Evolutionary conservation across 2,888 invertebrate genomes (phyloP).

Genomic region (Cerastoderma edule): DNA sequence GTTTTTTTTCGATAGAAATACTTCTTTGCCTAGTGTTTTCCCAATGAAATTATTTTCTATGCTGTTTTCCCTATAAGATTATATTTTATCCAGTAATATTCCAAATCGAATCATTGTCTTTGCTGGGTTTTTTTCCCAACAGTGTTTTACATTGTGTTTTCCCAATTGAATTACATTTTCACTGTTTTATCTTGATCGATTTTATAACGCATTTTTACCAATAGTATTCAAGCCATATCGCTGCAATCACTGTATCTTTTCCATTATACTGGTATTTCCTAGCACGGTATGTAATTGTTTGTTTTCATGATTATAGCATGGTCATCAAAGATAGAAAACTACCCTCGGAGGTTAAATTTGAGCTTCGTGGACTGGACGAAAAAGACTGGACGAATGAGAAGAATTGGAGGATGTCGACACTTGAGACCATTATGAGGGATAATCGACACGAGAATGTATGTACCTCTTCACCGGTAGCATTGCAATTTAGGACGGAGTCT

Average conservation of each 20-base stretch:
- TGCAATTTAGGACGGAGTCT: background rate
- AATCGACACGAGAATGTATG: background rate
- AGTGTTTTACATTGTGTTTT: background rate
- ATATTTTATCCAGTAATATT: too few relatives aligned
- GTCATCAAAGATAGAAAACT: background rate
- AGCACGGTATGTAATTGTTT: background rate
- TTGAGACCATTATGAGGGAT: background rate
- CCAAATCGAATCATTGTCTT: too few relatives aligned
- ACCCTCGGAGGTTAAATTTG: background rate
- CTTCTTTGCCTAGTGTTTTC: too few relatives aligned
- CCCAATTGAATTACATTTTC: background rate
- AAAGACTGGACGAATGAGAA: background rate
- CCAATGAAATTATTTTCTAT: too few relatives aligned
- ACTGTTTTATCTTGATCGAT: background rate
- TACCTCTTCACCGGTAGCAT: background rate
- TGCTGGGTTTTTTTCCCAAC: too few relatives aligned
- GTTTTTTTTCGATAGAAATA: too few relatives aligned
- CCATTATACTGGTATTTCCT: background rate
- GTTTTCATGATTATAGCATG: background rate
- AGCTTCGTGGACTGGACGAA: background rate
- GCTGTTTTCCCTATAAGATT: too few relatives aligned
- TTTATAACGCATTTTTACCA: background rate
- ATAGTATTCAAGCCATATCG: background rate
- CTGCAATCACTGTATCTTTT: background rate
- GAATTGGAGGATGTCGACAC: background rate